Conservation (phyloP, 1,140 invertebrate species). For the Drosophila insularis region DNA sequence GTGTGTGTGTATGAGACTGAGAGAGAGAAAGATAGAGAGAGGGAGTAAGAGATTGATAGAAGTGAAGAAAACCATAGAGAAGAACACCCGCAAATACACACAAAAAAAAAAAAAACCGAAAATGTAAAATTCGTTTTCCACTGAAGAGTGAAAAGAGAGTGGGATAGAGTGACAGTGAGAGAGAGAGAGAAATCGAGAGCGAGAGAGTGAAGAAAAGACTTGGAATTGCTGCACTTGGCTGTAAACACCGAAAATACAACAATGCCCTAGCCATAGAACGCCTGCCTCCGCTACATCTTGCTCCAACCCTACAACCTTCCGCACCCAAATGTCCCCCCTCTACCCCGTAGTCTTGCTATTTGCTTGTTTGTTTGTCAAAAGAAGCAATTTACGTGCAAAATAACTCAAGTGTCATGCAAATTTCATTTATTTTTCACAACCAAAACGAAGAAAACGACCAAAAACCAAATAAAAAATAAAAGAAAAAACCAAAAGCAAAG, state of each 20-base stretch:
- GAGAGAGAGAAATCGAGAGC: too few relatives aligned
- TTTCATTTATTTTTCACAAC: conserved; percentile 81
- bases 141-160: conserved; percentile 8
- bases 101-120: conserved; percentile 68
- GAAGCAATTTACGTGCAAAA: conserved; percentile 83
- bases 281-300: background rate
- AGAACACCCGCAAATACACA: conserved; percentile 37
- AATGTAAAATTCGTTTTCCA: conserved; percentile 77
- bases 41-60: background rate
- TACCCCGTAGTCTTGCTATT: conserved; percentile 64
- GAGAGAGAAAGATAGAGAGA: conserved; percentile 17
- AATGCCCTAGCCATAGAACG: conserved; percentile 42
- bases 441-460: conserved; percentile 38
- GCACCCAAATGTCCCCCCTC: conserved; percentile 4
- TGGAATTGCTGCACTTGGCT: conserved; percentile 73
- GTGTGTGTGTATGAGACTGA: background rate
- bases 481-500: conserved; percentile 38
- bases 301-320: background rate
- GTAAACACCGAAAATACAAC: conserved; percentile 80
- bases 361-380: conserved; percentile 81
- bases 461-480: conserved; percentile 8
- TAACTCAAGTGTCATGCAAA: conserved; percentile 83
- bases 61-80: conserved; percentile 21
- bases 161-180: too few relatives aligned
- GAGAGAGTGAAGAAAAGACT: conserved; percentile 31